These are phyloP conservation scores for Rhagium mordax DNA, from an alignment of 2,888 invertebrate species.

Conservation along the genomic window DNA sequence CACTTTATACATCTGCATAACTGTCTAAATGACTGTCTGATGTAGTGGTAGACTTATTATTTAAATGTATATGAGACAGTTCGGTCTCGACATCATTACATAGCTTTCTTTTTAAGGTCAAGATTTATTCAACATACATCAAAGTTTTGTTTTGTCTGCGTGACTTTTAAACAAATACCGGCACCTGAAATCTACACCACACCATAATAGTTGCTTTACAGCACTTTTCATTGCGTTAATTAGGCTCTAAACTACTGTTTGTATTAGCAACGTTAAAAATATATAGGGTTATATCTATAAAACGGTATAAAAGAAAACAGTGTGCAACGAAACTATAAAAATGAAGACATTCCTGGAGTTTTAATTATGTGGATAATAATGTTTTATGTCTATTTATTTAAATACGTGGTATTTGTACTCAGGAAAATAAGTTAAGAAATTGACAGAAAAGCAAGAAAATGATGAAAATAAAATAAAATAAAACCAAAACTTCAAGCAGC, in stretches of 20 bases:
- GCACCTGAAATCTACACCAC: slow-evolving; percentile 7
- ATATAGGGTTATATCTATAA: slow-evolving; percentile 4
- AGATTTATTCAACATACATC: slow-evolving; percentile 18
- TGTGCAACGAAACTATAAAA: neutral
- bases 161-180: slow-evolving; percentile 3
- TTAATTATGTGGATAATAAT: neutral
- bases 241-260: neutral
- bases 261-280: neutral
- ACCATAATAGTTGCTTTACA: slow-evolving; percentile 1
- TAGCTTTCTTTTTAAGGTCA: slow-evolving; percentile 18
- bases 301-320: neutral
- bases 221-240: neutral
- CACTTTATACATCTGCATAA: slow-evolving; percentile 27
- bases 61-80: neutral
- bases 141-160: slow-evolving; percentile 37
- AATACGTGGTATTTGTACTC: no score
- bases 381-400: no score
- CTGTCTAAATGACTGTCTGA: slow-evolving; percentile 22
- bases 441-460: no score
- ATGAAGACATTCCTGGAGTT: neutral
- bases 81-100: slow-evolving; percentile 21
- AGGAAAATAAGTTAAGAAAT: no score
- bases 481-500: no score
- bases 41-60: slow-evolving; percentile 30
- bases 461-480: no score